phyloP scores from a whole-genome alignment of 2,113 vertebrate species.

The Panthera uncia region DNA sequence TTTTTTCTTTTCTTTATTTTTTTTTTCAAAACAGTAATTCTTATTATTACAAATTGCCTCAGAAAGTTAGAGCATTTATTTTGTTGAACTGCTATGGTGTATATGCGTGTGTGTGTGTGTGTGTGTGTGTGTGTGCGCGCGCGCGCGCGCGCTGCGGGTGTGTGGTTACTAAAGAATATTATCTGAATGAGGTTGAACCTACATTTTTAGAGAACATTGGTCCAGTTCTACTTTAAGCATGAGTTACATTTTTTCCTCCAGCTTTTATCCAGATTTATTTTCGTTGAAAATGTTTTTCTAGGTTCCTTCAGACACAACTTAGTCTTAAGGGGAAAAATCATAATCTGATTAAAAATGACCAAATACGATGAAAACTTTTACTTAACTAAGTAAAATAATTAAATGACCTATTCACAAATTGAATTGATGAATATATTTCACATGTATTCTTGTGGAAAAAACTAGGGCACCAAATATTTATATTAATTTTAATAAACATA shows the following conservation, averaged over 20 bases:
- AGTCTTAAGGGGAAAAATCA: not conserved
- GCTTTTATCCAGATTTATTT: not conserved
- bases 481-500: slow-evolving; percentile 13
- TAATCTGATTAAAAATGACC: not conserved
- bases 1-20: too few species aligned
- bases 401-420: not conserved
- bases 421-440: not conserved
- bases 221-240: not conserved
- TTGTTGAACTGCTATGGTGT: not conserved
- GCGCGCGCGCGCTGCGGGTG: too few species aligned
- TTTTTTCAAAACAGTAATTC: not conserved
- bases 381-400: not conserved
- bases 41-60: not conserved
- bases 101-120: not conserved
- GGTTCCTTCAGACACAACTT: not conserved
- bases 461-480: not conserved
- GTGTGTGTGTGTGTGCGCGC: not conserved
- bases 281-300: not conserved
- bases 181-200: not conserved
- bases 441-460: not conserved
- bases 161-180: not conserved
- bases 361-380: not conserved
- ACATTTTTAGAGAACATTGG: not conserved
- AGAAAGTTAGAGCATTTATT: not conserved
- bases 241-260: not conserved